Percentiles rank a stretch among this genome's conserved stretches.
Conservation (phyloP, 1,140 invertebrate species). For the Euwallacea fornicatus region DNA sequence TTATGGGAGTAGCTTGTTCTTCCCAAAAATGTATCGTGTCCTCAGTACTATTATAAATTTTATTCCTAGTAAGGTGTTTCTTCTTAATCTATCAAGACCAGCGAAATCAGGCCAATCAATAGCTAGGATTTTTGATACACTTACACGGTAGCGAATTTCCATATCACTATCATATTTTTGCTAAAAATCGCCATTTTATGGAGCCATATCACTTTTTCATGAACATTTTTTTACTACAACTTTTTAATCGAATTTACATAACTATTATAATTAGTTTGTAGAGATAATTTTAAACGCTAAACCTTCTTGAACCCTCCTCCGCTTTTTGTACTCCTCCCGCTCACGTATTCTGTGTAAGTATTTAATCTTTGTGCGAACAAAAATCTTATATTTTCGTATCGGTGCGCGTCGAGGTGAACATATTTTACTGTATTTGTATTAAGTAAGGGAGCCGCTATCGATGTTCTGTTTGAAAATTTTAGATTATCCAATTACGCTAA, state of each 20-base stretch:
- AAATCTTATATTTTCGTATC: slow-evolving; percentile 9
- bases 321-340: no score
- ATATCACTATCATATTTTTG: slow-evolving; percentile 44
- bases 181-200: slow-evolving; percentile 41
- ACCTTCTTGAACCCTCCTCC: no score
- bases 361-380: background rate
- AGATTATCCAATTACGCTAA: slow-evolving; percentile 40
- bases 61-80: no score
- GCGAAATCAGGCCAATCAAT: slow-evolving; percentile 45
- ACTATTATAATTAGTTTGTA: background rate
- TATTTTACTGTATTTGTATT: slow-evolving; percentile 29
- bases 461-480: slow-evolving; percentile 40
- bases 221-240: slow-evolving; percentile 24
- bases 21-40: no score
- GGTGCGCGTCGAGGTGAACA: background rate
- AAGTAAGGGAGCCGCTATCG: slow-evolving; percentile 21
- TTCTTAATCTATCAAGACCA: slow-evolving; percentile 1
- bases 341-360: no score
- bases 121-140: slow-evolving; percentile 46
- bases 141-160: slow-evolving; percentile 43
- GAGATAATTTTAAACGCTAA: no score
- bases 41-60: no score
- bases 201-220: slow-evolving; percentile 45
- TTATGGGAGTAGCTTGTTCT: no score
- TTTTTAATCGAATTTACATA: slow-evolving; percentile 18